A percentile compares a stretch with the other conserved stretches of the same genome.
phyloP scores from a whole-genome alignment of 2,113 vertebrate species.

The Jaculus jaculus region DNA sequence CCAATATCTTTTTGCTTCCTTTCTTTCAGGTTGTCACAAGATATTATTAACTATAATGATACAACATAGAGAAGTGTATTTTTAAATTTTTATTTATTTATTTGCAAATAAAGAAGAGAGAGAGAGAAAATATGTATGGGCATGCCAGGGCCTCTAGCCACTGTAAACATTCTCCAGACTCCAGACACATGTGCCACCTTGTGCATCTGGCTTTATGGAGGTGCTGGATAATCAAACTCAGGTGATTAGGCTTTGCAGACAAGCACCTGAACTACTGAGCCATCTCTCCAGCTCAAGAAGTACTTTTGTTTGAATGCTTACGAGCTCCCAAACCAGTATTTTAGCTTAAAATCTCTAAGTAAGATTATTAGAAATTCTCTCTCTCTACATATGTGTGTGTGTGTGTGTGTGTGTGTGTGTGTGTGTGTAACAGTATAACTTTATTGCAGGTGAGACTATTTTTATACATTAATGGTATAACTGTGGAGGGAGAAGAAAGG shows the following conservation, averaged over 20 bases:
- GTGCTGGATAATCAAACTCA: too few species aligned
- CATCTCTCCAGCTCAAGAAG: not conserved
- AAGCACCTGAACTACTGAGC: too few species aligned
- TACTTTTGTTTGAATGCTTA: not conserved
- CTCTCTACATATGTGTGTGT: not conserved
- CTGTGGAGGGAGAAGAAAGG: not conserved
- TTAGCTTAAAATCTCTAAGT: conserved; percentile 21
- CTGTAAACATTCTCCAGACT: too few species aligned
- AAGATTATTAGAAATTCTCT: conserved; percentile 16
- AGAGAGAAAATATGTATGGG: too few species aligned
- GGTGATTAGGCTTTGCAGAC: too few species aligned
- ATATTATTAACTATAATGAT: not conserved
- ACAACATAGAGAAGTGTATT: too few species aligned
- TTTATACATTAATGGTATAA: not conserved
- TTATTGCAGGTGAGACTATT: not conserved
- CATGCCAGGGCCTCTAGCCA: too few species aligned
- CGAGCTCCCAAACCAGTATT: not conserved
- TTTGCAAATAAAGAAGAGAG: too few species aligned
- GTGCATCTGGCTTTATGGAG: too few species aligned
- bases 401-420: too few species aligned
- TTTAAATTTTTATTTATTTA: too few species aligned
- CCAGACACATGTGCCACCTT: too few species aligned
- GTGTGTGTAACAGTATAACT: not conserved
- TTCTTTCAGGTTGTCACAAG: not conserved
- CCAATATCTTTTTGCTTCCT: not conserved